These are phyloP conservation scores for Leucophora obtusa DNA, from an alignment of 2,888 invertebrate species.

Conservation along the genomic window DNA sequence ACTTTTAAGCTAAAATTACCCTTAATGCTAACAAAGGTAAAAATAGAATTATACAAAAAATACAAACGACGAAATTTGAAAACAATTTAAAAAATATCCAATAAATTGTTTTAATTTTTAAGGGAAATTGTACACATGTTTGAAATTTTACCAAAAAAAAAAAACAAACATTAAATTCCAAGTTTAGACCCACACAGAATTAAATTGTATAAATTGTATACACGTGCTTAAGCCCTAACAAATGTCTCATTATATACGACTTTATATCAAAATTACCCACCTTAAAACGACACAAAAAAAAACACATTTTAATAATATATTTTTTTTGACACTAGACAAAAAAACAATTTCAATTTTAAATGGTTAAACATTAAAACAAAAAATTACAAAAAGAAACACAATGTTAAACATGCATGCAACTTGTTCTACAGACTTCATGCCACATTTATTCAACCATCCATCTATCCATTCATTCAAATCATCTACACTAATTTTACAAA, in stretches of 20 bases:
- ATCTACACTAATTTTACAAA: slow-evolving; percentile 21
- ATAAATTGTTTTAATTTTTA: slow-evolving; percentile 22
- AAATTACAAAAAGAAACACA: background rate
- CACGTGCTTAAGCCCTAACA: slow-evolving; percentile 59
- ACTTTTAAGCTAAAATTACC: slow-evolving; percentile 38
- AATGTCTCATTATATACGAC: slow-evolving; percentile 56
- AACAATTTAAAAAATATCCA: slow-evolving; percentile 34
- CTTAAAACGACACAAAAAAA: slow-evolving; percentile 25
- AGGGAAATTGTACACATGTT: slow-evolving; percentile 55
- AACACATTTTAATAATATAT: slow-evolving; percentile 20
- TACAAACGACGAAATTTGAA: slow-evolving; percentile 16
- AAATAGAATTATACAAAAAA: background rate
- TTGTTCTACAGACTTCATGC: background rate
- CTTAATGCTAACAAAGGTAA: slow-evolving; percentile 17
- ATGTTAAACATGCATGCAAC: slow-evolving; percentile 15
- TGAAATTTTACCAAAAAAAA: slow-evolving; percentile 8
- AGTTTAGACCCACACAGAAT: background rate
- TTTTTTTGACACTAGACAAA: slow-evolving; percentile 37
- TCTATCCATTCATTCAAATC: background rate
- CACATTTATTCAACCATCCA: background rate
- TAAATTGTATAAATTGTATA: slow-evolving; percentile 61
- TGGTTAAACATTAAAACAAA: background rate
- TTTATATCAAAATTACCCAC: slow-evolving; percentile 10
- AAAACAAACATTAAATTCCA: background rate
- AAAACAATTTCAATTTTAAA: slow-evolving; percentile 16